Percentiles rank a stretch among this genome's conserved stretches.
These are phyloP conservation scores for Clivina fossor DNA, from an alignment of 2,888 invertebrate genomes.

Conservation along the genomic window DNA sequence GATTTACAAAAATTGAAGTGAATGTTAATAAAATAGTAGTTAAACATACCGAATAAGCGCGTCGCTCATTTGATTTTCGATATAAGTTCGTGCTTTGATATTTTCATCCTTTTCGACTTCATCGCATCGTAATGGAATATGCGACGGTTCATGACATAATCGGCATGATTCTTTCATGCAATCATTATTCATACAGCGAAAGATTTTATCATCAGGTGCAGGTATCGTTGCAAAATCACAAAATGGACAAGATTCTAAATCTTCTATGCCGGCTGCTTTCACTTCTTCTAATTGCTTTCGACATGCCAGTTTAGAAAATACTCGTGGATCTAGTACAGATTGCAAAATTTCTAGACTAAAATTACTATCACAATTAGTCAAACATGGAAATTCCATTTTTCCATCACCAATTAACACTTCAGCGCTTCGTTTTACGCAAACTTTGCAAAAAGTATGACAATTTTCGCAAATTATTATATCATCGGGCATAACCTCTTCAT, in stretches of 20 bases:
- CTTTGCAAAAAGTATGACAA: constrained; percentile 54
- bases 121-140: constrained; percentile 57
- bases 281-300: constrained; percentile 58
- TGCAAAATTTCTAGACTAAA: constrained; percentile 50
- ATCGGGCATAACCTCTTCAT: constrained; percentile 51
- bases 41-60: constrained; percentile 54
- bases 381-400: constrained; percentile 54
- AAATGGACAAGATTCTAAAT: constrained; percentile 60
- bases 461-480: constrained; percentile 45
- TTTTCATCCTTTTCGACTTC: constrained; percentile 54
- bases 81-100: constrained; percentile 51
- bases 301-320: constrained; percentile 55
- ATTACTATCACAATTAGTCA: constrained; percentile 51
- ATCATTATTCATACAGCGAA: constrained; percentile 59
- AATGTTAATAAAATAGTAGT: no score
- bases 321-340: constrained; percentile 50
- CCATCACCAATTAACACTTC: constrained; percentile 53
- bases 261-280: constrained; percentile 57
- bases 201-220: constrained; percentile 51
- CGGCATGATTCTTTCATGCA: constrained; percentile 62
- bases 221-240: constrained; percentile 61
- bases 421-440: constrained; percentile 52
- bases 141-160: constrained; percentile 56
- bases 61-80: constrained; percentile 61
- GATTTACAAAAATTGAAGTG: no score